Percentiles rank a stretch among this genome's conserved stretches.
These are phyloP conservation scores for Nyctibius grandis DNA, from an alignment of 2,797 vertebrate genomes.

Conservation along the genomic window DNA sequence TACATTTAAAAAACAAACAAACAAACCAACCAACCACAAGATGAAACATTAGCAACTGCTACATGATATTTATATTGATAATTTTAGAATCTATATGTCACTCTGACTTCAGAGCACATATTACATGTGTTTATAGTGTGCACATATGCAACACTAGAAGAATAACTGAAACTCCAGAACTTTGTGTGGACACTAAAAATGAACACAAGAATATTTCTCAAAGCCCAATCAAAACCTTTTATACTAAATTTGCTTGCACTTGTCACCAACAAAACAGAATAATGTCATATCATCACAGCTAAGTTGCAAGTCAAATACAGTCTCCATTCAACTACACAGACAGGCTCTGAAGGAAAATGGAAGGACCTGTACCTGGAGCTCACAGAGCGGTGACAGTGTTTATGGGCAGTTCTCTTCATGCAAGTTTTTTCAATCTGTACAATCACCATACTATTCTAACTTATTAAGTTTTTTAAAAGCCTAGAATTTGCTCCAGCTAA, in stretches of 20 bases:
- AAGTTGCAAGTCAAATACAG: neutral
- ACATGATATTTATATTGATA: neutral
- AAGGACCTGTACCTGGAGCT: neutral
- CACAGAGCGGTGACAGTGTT: neutral
- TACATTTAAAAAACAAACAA: neutral
- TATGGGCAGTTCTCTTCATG: neutral
- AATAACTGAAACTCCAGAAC: neutral
- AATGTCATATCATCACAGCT: neutral
- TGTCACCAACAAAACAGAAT: neutral
- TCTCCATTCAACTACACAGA: neutral
- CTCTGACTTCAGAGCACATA: neutral
- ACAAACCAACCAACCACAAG: accelerated
- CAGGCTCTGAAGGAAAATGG: neutral
- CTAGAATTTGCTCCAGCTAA: neutral
- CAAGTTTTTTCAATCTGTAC: neutral
- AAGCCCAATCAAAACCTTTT: neutral
- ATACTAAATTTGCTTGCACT: neutral
- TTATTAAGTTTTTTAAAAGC: neutral
- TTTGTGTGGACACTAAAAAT: neutral
- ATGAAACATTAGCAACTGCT: neutral
- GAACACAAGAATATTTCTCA: neutral
- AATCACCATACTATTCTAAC: neutral
- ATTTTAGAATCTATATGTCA: neutral
- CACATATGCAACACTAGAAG: neutral
- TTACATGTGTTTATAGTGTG: neutral